phyloP scores from a whole-genome alignment of 1,140 invertebrate genomes.

The Anagrus nilaparvatae region DNA sequence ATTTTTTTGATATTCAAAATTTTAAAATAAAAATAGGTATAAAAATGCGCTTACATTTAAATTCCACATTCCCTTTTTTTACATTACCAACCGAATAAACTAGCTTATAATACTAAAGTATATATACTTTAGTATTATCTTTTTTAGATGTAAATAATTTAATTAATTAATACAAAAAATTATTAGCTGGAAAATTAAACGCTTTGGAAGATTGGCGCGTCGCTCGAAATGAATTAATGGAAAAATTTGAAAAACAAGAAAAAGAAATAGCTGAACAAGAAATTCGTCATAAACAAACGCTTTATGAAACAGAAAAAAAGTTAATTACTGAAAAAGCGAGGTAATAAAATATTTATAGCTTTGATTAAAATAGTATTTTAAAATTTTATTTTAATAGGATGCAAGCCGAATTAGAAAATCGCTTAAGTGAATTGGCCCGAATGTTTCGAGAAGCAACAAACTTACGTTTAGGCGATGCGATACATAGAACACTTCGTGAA shows the following conservation, averaged over 20 bases:
- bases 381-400: too few species aligned
- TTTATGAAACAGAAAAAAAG: conserved; percentile 74
- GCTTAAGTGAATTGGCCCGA: conserved; percentile 65
- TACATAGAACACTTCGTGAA: conserved; percentile 70
- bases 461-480: conserved; percentile 74
- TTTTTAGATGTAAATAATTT: not conserved
- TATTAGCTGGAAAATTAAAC: conserved; percentile 69
- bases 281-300: conserved; percentile 57
- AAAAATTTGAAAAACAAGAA: conserved; percentile 73
- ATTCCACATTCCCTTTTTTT: too few species aligned
- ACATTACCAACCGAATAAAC: too few species aligned
- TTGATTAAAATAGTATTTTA: too few species aligned
- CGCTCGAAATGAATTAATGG: conserved; percentile 70
- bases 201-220: conserved; percentile 78
- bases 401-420: conserved; percentile 76
- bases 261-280: conserved; percentile 63
- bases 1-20: conserved; percentile 4
- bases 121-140: too few species aligned
- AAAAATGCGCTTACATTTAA: not conserved
- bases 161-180: too few species aligned
- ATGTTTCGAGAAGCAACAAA: conserved; percentile 78
- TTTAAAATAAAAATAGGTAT: not conserved
- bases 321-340: conserved; percentile 69
- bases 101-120: too few species aligned
- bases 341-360: conserved; percentile 39